phyloP scores from a whole-genome alignment of 2,888 invertebrate genomes.

The Hypena proboscidalis region DNA sequence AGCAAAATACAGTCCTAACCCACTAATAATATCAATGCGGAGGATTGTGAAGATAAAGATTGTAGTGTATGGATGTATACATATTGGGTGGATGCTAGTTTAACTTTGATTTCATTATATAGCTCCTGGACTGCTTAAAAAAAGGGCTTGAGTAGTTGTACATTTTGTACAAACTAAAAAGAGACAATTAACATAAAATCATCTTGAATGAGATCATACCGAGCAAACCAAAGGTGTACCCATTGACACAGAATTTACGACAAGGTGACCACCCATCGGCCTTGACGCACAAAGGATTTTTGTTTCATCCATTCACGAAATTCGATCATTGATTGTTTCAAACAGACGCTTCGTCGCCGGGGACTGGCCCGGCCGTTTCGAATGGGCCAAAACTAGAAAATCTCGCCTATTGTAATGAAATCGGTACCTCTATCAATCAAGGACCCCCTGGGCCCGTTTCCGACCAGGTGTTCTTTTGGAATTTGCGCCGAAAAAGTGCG shows the following conservation, averaged over 20 bases:
- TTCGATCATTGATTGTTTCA: conserved; percentile 84
- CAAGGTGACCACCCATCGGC: conserved; percentile 69
- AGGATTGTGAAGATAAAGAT: no score
- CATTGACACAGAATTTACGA: conserved; percentile 46
- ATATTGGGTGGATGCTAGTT: background rate
- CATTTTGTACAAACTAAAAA: conserved; percentile 14
- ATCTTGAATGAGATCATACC: conserved; percentile 27
- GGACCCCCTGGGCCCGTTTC: conserved; percentile 83
- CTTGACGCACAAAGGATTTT: conserved; percentile 61
- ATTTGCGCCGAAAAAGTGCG: conserved; percentile 81
- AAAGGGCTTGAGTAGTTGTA: conserved; percentile 2
- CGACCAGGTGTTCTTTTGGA: conserved; percentile 84
- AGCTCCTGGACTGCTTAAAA: background rate
- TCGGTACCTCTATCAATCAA: conserved; percentile 80
- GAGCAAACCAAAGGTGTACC: conserved; percentile 10
- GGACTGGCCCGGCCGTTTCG: conserved; percentile 48
- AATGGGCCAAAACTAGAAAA: conserved; percentile 62
- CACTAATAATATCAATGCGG: no score
- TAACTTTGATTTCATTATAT: background rate
- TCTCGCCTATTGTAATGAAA: conserved; percentile 65
- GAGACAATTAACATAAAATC: background rate
- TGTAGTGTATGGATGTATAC: no score
- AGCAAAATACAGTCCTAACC: no score
- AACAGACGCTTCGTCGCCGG: conserved; percentile 80
- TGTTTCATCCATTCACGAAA: conserved; percentile 81